These are phyloP conservation scores for Coecobrya sp. DNA, from an alignment of 2,888 invertebrate species.

Conservation along the genomic window DNA sequence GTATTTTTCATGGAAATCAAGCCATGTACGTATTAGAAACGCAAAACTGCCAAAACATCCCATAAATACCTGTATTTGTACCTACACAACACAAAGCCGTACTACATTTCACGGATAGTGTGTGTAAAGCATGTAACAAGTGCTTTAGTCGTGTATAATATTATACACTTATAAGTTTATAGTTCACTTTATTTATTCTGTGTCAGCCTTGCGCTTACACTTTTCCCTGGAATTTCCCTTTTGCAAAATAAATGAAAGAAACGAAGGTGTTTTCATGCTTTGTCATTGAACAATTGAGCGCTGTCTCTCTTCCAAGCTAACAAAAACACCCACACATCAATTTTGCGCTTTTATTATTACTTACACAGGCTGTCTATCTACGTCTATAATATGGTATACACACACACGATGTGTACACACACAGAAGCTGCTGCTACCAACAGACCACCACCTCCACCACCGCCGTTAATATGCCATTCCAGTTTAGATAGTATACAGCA, in stretches of 20 bases:
- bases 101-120: background rate
- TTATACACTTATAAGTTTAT: background rate
- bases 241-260: constrained; percentile 56
- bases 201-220: constrained; percentile 12
- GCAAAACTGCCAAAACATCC: background rate
- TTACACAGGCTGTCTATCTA: constrained; percentile 3
- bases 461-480: constrained; percentile 11
- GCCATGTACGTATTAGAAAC: background rate
- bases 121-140: background rate
- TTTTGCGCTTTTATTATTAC: constrained; percentile 46
- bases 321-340: constrained; percentile 73
- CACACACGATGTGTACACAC: background rate
- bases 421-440: constrained; percentile 5
- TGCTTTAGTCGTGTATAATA: background rate
- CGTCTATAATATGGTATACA: background rate
- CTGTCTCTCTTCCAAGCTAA: constrained; percentile 36
- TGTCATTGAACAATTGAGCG: constrained; percentile 59
- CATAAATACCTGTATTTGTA: background rate
- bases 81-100: background rate
- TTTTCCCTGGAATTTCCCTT: constrained; percentile 63
- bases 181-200: background rate
- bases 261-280: constrained; percentile 66
- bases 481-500: background rate
- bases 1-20: background rate
- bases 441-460: background rate